phyloP scores from a whole-genome alignment of 2,888 invertebrate genomes.

The Odontothrips loti region DNA sequence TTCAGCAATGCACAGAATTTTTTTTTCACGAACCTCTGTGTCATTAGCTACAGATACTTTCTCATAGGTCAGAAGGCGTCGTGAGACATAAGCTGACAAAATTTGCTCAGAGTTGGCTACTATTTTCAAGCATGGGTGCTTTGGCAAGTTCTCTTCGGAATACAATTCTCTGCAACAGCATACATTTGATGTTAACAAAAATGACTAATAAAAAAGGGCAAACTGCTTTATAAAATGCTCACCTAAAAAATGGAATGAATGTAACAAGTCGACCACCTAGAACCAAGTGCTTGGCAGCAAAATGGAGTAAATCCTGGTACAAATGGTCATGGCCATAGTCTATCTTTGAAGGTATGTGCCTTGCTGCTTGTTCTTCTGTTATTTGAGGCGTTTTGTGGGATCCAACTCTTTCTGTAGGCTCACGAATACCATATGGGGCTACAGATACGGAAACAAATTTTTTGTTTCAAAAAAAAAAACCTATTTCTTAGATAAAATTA shows the following conservation, averaged over 20 bases:
- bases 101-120: slow-evolving; percentile 85
- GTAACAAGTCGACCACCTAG: slow-evolving; percentile 80
- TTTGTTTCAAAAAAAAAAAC: neutral
- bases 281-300: slow-evolving; percentile 72
- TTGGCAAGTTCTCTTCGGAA: slow-evolving; percentile 65
- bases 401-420: slow-evolving; percentile 84
- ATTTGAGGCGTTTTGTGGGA: slow-evolving; percentile 49
- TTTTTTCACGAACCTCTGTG: neutral
- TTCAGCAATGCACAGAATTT: neutral
- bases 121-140: slow-evolving; percentile 71
- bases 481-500: neutral
- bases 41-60: slow-evolving; percentile 60
- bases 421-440: slow-evolving; percentile 98
- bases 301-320: slow-evolving; percentile 76
- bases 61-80: slow-evolving; percentile 80
- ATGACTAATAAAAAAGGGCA: slow-evolving; percentile 27
- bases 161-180: slow-evolving; percentile 63
- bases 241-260: slow-evolving; percentile 92
- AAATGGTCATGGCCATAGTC: slow-evolving; percentile 79
- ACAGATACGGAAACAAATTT: neutral
- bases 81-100: slow-evolving; percentile 71
- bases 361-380: slow-evolving; percentile 59
- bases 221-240: slow-evolving; percentile 36
- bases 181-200: neutral
- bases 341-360: slow-evolving; percentile 79